phyloP scores from a whole-genome alignment of 2,888 invertebrate species.

The Tetramorium bicarinatum region DNA sequence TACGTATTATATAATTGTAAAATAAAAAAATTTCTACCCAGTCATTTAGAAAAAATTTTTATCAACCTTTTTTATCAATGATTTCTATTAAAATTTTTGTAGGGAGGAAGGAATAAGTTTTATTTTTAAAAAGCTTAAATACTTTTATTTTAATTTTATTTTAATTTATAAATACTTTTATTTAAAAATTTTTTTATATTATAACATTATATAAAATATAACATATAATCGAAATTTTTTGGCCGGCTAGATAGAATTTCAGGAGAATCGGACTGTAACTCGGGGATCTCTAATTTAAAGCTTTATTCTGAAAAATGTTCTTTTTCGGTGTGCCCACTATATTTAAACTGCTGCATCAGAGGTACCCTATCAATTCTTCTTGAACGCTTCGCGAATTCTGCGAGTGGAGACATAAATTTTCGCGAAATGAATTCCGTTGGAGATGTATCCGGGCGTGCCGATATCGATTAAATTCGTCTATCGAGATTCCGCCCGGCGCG shows the following conservation, averaged over 20 bases:
- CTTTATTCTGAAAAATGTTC: not conserved
- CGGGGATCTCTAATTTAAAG: not conserved
- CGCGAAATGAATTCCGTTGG: constrained; percentile 13
- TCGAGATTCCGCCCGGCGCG: not conserved
- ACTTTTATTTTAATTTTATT: not conserved
- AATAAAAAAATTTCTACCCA: not conserved
- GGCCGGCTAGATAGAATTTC: not conserved
- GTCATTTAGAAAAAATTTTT: not conserved
- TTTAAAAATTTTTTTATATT: not conserved
- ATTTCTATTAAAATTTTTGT: not conserved
- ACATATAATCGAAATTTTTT: not conserved
- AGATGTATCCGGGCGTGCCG: not conserved
- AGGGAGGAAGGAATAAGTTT: not conserved
- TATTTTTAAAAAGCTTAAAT: not conserved
- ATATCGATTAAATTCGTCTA: constrained; percentile 34
- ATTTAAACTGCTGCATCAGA: not conserved
- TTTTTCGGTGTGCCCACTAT: not conserved
- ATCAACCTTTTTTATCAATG: not conserved
- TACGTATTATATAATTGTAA: not conserved
- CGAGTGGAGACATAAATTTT: constrained; percentile 26
- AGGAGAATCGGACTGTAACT: not conserved
- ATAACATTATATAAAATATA: no score
- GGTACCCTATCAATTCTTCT: constrained; percentile 12
- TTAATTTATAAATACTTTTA: not conserved
- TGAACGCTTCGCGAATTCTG: not conserved